phyloP scores from a whole-genome alignment of 2,797 vertebrate species.

The Anguilla pacifica region DNA sequence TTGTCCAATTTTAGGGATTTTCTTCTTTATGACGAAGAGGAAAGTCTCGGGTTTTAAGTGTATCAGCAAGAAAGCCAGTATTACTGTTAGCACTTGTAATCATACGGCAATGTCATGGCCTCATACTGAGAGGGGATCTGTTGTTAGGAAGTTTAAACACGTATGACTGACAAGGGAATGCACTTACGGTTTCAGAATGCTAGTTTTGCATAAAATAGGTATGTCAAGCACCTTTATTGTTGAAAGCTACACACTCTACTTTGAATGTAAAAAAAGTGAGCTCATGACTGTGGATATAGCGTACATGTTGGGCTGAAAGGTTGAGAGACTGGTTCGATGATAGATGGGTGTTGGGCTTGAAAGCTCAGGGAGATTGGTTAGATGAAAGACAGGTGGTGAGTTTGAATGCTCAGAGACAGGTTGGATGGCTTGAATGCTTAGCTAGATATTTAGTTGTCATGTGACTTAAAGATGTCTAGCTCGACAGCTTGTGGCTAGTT shows the following conservation, averaged over 20 bases:
- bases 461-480: not conserved
- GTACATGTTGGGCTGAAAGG: not conserved
- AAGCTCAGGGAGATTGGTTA: not conserved
- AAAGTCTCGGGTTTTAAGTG: not conserved
- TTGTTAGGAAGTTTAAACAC: not conserved
- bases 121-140: not conserved
- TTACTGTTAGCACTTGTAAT: not conserved
- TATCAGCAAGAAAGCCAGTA: not conserved
- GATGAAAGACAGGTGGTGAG: not conserved
- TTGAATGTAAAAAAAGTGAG: not conserved
- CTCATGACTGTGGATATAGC: not conserved
- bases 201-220: slow-evolving; percentile 8
- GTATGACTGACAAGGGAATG: not conserved
- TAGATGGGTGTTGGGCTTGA: not conserved
- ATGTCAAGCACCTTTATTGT: not conserved
- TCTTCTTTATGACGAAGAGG: not conserved
- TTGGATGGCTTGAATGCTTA: not conserved
- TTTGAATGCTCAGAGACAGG: not conserved
- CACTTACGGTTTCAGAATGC: not conserved
- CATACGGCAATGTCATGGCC: not conserved
- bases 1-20: not conserved
- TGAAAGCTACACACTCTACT: not conserved
- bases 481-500: not conserved
- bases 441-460: too few species aligned
- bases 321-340: not conserved